Conservation (phyloP, 2,888 invertebrate genomes). For the Minunthozetes semirufus region DNA sequence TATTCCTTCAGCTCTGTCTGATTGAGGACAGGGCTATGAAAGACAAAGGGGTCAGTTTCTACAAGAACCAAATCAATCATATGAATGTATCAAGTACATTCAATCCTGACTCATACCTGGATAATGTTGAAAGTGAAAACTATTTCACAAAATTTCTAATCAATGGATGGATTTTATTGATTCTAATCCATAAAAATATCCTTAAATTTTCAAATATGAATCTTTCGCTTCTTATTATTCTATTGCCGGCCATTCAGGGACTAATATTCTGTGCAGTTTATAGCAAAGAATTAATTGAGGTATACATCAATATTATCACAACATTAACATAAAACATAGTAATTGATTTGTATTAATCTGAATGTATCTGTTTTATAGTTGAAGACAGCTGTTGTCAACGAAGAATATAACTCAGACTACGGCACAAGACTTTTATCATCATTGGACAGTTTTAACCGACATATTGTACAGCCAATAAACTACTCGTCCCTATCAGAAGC, state of each 20-base stretch:
- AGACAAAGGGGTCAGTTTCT: not conserved
- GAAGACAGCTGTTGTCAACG: slow-evolving; percentile 29
- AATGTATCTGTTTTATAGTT: slow-evolving; percentile 5
- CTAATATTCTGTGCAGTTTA: slow-evolving; percentile 29
- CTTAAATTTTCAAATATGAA: slow-evolving; percentile 15
- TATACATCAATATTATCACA: not conserved
- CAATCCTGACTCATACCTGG: not conserved
- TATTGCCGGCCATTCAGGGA: slow-evolving; percentile 30
- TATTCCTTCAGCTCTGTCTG: slow-evolving; percentile 11
- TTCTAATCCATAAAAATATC: slow-evolving; percentile 25
- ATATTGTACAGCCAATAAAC: not conserved
- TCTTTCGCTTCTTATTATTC: slow-evolving; percentile 10
- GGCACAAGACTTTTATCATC: slow-evolving; percentile 12
- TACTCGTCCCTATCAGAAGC: not conserved
- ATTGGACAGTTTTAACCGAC: not conserved
- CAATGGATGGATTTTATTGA: slow-evolving; percentile 22
- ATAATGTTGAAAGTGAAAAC: not conserved
- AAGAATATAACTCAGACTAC: slow-evolving; percentile 1
- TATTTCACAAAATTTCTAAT: not conserved
- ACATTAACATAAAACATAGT: no score
- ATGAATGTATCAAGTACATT: no score
- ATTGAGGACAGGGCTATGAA: not conserved
- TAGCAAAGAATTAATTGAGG: slow-evolving; percentile 10
- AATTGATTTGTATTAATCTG: not conserved
- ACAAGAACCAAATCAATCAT: not conserved